Percentiles rank a stretch among this genome's conserved stretches.
Evolutionary conservation across 2,113 vertebrate genomes (phyloP).

Genomic region (Lycocorax pyrrhopterus): DNA sequence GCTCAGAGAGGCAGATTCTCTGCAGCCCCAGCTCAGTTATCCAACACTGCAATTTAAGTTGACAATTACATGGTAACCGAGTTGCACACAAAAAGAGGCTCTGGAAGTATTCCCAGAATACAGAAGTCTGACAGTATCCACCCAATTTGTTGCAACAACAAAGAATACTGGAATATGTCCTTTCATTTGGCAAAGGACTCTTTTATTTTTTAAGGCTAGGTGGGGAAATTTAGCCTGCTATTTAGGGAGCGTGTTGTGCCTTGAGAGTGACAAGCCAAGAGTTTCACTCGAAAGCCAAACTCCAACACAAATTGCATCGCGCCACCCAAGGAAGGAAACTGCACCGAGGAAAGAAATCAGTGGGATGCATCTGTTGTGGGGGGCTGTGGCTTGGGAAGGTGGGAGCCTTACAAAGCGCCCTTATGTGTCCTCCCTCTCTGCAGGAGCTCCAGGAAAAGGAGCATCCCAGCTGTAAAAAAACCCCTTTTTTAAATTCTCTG

Average conservation of each 20-base stretch:
- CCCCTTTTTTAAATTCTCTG: too few species aligned
- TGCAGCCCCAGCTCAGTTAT: not conserved
- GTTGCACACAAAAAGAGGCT: slow-evolving; percentile 40
- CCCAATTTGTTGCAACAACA: slow-evolving; percentile 66
- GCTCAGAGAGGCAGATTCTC: not conserved
- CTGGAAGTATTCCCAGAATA: slow-evolving; percentile 60
- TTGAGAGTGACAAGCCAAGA: slow-evolving; percentile 54
- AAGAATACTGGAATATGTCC: slow-evolving; percentile 55
- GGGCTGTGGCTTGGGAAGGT: not conserved
- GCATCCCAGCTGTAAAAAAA: not conserved
- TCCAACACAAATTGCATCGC: slow-evolving; percentile 22
- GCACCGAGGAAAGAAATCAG: not conserved
- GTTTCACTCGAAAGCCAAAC: slow-evolving; percentile 39
- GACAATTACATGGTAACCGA: slow-evolving; percentile 52
- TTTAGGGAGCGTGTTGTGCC: slow-evolving; percentile 48
- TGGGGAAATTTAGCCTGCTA: slow-evolving; percentile 55
- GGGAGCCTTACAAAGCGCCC: not conserved
- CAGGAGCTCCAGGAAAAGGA: not conserved
- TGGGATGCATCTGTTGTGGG: not conserved
- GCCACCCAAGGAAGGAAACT: not conserved
- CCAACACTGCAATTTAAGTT: slow-evolving; percentile 54
- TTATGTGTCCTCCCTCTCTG: not conserved
- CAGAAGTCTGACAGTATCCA: slow-evolving; percentile 64
- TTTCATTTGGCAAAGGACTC: slow-evolving; percentile 39
- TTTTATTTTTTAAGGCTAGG: slow-evolving; percentile 32